Evolutionary conservation across 2,113 vertebrate species (phyloP).

Genomic region (Calyptomena viridis): DNA sequence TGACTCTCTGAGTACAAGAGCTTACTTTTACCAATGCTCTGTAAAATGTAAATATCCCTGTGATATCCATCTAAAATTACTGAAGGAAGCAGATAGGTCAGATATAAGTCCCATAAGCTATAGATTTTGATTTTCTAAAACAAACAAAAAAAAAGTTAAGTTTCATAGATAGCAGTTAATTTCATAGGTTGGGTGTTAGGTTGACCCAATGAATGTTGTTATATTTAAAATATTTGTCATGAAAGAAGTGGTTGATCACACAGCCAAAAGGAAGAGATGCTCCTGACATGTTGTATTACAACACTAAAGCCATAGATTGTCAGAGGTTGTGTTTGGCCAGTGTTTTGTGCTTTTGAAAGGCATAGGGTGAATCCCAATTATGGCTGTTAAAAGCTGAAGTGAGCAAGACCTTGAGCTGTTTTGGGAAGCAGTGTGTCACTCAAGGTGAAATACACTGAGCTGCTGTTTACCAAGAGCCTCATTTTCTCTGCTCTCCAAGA

Average conservation of each 20-base stretch:
- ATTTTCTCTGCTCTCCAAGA: neutral
- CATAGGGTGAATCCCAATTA: neutral
- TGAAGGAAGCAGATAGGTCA: neutral
- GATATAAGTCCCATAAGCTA: neutral
- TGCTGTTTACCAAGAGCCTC: neutral
- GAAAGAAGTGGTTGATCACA: neutral
- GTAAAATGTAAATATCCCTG: neutral
- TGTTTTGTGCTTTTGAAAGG: neutral
- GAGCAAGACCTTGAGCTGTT: neutral
- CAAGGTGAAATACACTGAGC: neutral
- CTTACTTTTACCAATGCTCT: neutral
- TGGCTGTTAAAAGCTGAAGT: neutral
- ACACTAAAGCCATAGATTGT: neutral
- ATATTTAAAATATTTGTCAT: neutral
- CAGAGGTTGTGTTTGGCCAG: neutral
- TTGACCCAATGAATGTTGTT: neutral
- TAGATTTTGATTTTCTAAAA: neutral
- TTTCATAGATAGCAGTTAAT: neutral
- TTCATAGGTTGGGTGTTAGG: neutral
- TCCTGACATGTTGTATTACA: neutral
- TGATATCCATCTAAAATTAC: neutral
- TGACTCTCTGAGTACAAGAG: neutral
- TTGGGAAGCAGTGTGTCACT: neutral
- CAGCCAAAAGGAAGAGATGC: neutral
- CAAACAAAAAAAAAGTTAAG: neutral